Evolutionary conservation across 2,888 invertebrate genomes (phyloP), one percentile per base, ranked within the genome.

Genomic region (Tetheella fluctuosa): DNA sequence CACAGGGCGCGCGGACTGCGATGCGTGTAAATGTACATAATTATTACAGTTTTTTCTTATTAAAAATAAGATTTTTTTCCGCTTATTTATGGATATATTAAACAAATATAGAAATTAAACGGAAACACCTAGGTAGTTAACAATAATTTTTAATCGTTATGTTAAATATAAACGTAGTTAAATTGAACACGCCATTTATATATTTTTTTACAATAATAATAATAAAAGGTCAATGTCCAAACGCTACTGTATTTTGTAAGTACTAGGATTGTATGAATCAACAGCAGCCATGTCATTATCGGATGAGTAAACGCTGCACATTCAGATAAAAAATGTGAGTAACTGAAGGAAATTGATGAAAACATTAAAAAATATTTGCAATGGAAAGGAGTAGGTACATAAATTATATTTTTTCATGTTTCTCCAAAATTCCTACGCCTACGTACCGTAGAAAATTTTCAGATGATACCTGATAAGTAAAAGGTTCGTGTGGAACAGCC

Each of bases 201-300:
- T 39, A 15, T 39, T 39, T n/a, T n/a, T n/a, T n/a, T n/a, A n/a
- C n/a, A n/a, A n/a, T 15, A 39, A 3, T 37, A 37, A 10, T 15
- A 4, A 5, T 5, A 39, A 15, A 39, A 67, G 72, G 70, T 73
- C 72, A 72, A 71, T 67, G 73, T 74, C 69, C 69, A 64, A 63
- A 58, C 64, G 20, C 48, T 48, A 48, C 48, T 20, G 48, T 48
- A 48, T 20, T 17, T 48, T 48, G 17, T 48, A 48, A 3, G 17
- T 48, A 48, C 48, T 20, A 48, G 48, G 48, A 10, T 48, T 10
- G 20, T 10, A 48, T 48, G 48, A 48, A 48, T 48, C 48, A 48
- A 48, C 10, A 48, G 48, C 48, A n/a, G n/a, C 17, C 42, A 42
- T 42, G 17, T 42, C n/a, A 48, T 48, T 48, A 48, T 48, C 48